phyloP scores from a whole-genome alignment of 1,140 invertebrate genomes.

The Teleopsis dalmanni region DNA sequence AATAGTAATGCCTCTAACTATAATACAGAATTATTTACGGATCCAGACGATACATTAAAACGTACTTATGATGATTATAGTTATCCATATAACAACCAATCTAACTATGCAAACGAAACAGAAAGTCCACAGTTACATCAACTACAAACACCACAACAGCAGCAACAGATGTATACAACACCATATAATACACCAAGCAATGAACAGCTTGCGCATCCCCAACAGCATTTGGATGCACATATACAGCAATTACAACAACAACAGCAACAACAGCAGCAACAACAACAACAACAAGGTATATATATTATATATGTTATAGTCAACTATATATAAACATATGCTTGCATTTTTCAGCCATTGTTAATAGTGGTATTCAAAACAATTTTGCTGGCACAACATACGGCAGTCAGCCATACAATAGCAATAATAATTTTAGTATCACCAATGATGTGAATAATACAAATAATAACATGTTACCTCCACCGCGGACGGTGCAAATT shows the following conservation, averaged over 20 bases:
- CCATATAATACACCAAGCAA: not conserved
- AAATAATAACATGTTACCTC: conserved; percentile 14
- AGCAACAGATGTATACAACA: not conserved
- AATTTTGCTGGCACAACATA: conserved; percentile 22
- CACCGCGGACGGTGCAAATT: conserved; percentile 23
- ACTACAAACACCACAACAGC: conserved; percentile 10
- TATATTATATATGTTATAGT: no score
- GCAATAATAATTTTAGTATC: conserved; percentile 5
- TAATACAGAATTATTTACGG: no score
- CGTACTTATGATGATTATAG: no score
- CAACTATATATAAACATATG: no score
- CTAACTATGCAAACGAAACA: no score
- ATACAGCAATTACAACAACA: conserved; percentile 2
- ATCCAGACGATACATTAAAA: no score
- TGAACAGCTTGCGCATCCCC: not conserved
- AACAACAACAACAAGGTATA: conserved; percentile 18
- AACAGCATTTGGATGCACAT: not conserved
- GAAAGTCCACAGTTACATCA: conserved; percentile 1
- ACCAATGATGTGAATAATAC: not conserved
- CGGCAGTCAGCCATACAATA: conserved; percentile 21
- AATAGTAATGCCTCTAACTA: no score
- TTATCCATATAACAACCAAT: no score
- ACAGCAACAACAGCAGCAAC: conserved; percentile 27
- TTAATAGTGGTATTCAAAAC: no score
- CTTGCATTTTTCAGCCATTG: no score